Evolutionary conservation across 2,888 invertebrate species (phyloP).

Genomic region (Hypolimnas misippus): DNA sequence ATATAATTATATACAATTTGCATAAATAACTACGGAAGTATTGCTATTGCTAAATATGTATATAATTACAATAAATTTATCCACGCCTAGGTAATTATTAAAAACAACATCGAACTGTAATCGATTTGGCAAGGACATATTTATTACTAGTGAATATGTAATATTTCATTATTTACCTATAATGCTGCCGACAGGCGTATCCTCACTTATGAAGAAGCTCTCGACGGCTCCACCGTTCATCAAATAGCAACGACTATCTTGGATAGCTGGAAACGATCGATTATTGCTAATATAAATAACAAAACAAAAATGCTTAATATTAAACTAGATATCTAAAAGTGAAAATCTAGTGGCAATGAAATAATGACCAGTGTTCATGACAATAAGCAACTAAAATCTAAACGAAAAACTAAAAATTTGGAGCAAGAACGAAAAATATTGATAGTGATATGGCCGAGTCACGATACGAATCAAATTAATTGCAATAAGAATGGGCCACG

Average conservation of each 20-base stretch:
- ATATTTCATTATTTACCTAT: slow-evolving; percentile 82
- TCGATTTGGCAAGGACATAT: neutral
- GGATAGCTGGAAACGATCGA: slow-evolving; percentile 81
- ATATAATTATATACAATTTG: neutral
- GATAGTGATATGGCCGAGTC: slow-evolving; percentile 28
- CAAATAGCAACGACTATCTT: slow-evolving; percentile 94
- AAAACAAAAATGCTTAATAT: too few species aligned
- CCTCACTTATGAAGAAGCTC: slow-evolving; percentile 95
- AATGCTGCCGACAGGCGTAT: slow-evolving; percentile 90
- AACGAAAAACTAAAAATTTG: slow-evolving; percentile 24
- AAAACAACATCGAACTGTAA: neutral
- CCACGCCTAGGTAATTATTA: neutral
- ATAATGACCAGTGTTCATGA: slow-evolving; percentile 18
- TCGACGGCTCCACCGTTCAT: slow-evolving; percentile 96
- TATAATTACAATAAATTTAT: neutral
- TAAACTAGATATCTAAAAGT: slow-evolving; percentile 5
- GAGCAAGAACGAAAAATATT: slow-evolving; percentile 25
- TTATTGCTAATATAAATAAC: neutral
- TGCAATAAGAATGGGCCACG: slow-evolving; percentile 18
- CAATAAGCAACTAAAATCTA: slow-evolving; percentile 20
- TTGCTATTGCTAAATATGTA: neutral
- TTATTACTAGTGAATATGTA: neutral
- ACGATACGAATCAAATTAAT: slow-evolving; percentile 32
- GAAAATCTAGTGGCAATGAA: neutral
- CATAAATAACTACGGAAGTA: neutral